Evolutionary conservation across 2,797 vertebrate genomes (phyloP), one percentile per base, ranked within the genome.

Genomic region (Syndactyla subalaris): DNA sequence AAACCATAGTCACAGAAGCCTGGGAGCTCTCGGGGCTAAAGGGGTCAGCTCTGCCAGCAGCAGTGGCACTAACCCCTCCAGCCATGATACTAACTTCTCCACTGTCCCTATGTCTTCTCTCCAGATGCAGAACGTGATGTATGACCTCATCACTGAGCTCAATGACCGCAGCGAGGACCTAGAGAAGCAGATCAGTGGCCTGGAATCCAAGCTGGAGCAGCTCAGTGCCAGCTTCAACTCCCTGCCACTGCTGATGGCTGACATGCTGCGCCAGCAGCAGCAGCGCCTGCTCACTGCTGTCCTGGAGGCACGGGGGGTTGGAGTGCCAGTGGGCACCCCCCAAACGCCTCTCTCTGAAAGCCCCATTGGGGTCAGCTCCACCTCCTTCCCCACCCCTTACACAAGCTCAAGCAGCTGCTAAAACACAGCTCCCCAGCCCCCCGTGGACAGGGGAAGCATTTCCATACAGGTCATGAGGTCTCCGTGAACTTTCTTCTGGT

Each of bases 371-470:
- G 96, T 98, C 95, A 98, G 98, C 90, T 98, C 98, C 92, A 97
- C 98, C 59, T 98, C 98, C 91, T 98, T 98, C 91, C 98, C 98
- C 10, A 98, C 98, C 76, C 98, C 98, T 0, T 98, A 98, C 96
- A 98, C 98, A 3, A 98, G 98, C 89, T 98, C 98, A 9, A 98
- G 98, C 96, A 98, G 98, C 97, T 98, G 98, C 96, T 98, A 97
- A 98, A 92, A 82, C 1, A 15, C 80, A 58, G 82, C 46, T n/a
- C 36, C 24, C n/a, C 11, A 55, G 79, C 93, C 83, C 91, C 65
- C 90, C 71, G 10, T 23, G 95, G 93, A 87, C 72, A 83, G 84
- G 91, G 88, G 97, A 89, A 95, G 91, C 82, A 32, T 89, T 92
- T 86, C 94, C 73, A 5, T 68, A 54, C 71, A 77, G 95, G 94